Conservation (phyloP, 2,888 invertebrate species). For the Apamea sordens region DNA sequence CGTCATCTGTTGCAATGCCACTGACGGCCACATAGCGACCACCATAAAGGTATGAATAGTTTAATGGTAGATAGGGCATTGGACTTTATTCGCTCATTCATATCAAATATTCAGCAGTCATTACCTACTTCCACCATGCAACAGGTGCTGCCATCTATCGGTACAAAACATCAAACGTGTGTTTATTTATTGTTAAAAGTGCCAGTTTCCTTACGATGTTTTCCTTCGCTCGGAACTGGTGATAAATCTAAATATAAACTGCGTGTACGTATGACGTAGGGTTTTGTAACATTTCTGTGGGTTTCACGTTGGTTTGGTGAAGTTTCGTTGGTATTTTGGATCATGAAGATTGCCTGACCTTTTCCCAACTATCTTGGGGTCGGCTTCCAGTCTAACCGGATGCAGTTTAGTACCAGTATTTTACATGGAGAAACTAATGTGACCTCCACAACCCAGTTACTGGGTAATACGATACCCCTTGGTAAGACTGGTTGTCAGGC, state of each 20-base stretch:
- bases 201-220: conserved; percentile 67
- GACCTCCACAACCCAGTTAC: neutral
- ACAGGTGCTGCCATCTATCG: conserved; percentile 48
- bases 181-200: conserved; percentile 66
- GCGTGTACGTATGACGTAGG: conserved; percentile 32
- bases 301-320: conserved; percentile 15
- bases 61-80: conserved; percentile 46
- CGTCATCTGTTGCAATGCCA: conserved; percentile 37
- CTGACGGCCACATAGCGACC: conserved; percentile 17
- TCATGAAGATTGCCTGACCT: neutral
- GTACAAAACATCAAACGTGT: conserved; percentile 25
- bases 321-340: conserved; percentile 3
- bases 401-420: neutral
- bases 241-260: conserved; percentile 67
- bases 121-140: conserved; percentile 10
- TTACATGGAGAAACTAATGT: neutral
- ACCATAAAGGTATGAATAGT: conserved; percentile 34
- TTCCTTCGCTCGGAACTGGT: conserved; percentile 64
- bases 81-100: conserved; percentile 38
- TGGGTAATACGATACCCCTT: neutral
- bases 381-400: neutral
- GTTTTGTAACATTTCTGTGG: conserved; percentile 38
- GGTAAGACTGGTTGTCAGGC: neutral
- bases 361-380: neutral
- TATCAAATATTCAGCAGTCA: conserved; percentile 52